Percentiles rank a stretch among this genome's conserved stretches.
Conservation (phyloP, 1,140 invertebrate genomes). For the Drosophila elegans region DNA sequence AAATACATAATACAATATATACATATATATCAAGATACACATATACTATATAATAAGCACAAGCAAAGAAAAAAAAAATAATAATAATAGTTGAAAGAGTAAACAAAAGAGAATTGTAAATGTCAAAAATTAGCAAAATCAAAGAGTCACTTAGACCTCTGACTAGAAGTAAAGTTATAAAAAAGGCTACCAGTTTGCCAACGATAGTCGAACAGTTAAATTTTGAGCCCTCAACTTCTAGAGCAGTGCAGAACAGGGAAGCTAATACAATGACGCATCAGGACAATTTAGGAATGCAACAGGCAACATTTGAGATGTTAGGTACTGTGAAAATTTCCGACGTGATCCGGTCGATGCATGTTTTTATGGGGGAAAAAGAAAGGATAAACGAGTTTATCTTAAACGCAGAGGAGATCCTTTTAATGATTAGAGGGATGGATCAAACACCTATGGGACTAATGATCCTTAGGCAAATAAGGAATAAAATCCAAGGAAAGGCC, state of each 20-base stretch:
- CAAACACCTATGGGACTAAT: not conserved
- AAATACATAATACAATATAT: no score
- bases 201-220: constrained; percentile 6
- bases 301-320: constrained; percentile 8
- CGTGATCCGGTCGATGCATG: constrained; percentile 6
- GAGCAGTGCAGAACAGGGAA: constrained; percentile 7
- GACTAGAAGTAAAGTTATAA: constrained; percentile 6
- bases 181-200: constrained; percentile 8
- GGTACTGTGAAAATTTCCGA: constrained; percentile 8
- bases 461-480: no score
- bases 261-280: constrained; percentile 3
- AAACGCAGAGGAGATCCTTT: no score
- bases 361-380: not conserved
- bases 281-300: constrained; percentile 5
- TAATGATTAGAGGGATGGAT: not conserved
- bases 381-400: not conserved
- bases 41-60: constrained; percentile 3
- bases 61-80: no score
- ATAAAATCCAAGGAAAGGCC: no score
- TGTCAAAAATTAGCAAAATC: constrained; percentile 3
- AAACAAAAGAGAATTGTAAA: constrained; percentile 6
- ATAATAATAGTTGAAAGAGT: constrained; percentile 1
- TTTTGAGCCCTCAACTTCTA: constrained; percentile 6
- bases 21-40: no score
- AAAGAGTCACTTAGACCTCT: constrained; percentile 8